Percentiles rank a stretch among this genome's conserved stretches.
These are phyloP conservation scores for Onychomys arenicola DNA, from an alignment of 2,797 vertebrate genomes.

Conservation along the genomic window DNA sequence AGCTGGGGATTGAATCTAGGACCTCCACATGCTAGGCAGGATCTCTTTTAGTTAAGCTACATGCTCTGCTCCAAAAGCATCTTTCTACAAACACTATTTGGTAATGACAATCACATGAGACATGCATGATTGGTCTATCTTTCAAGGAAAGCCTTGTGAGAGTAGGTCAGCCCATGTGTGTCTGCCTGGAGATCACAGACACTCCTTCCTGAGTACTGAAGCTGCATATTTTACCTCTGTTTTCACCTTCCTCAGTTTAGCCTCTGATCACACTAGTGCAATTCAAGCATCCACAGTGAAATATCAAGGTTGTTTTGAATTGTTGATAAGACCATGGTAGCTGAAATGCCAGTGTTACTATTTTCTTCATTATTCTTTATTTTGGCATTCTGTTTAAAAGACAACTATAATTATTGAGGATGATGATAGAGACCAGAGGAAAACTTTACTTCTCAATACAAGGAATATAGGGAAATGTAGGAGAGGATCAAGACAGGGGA, in stretches of 20 bases:
- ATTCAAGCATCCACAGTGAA: neutral
- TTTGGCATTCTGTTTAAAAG: neutral
- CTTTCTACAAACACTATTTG: neutral
- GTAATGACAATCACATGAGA: neutral
- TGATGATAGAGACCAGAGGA: too few species aligned
- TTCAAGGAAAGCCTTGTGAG: neutral
- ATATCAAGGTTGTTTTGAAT: too few species aligned
- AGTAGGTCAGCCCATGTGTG: neutral
- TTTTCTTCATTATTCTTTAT: neutral
- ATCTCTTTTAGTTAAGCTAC: neutral
- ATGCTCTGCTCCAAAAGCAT: neutral
- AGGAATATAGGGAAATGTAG: fast-evolving
- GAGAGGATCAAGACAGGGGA: fast-evolving
- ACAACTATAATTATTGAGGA: fast-evolving
- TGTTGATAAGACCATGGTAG: neutral
- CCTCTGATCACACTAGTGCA: neutral
- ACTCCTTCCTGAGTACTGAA: neutral
- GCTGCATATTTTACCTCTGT: neutral
- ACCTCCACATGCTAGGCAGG: neutral
- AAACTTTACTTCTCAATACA: neutral
- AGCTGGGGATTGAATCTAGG: neutral
- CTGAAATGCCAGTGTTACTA: neutral
- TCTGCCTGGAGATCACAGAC: neutral
- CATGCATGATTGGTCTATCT: neutral
- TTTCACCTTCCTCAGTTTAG: neutral